Base-by-base conservation (phyloP, 92 coral and sea anemone genomes). In the Meandrina meandrites region DNA sequence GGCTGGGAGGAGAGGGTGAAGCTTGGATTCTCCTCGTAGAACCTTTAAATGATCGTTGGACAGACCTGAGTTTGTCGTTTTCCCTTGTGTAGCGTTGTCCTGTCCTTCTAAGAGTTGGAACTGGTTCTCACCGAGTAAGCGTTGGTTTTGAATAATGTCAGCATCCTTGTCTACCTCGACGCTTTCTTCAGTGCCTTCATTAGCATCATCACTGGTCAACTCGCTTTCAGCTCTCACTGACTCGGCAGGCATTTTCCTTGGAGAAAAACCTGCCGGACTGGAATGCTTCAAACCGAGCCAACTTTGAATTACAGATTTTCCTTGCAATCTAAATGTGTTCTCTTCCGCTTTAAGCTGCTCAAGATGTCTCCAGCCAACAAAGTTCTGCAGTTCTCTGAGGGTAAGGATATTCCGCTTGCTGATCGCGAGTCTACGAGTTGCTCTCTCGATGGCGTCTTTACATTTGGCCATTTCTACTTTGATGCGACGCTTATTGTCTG, bases 161-260 rank as follows among this genome's bases (percentile, higher is more conserved):
- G 93, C 92, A 64, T 95, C 98, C 32, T 86, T 88, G 81, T 95
- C 96, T 19, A 95, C 94, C 27, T 88, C 93, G 24, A 95, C 90
- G 13, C 77, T 86, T 16, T 85, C 87, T 62, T 87, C 92, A 19
- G 36, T 69, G 18, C 21, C 86, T 16, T 77, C 91, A 71, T 78
- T 51, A 0, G 47, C 35, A 60, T 77, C 93, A 22, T 81, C 88
- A 27, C 22, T n/a, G 31, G 67, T 24, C 22, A 60, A 22, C 45
- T 58, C 69, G 22, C 17, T 47, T 54, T 51, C 57, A 17, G 31
- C 11, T 21, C 12, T 58, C 24, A 51, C 27, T 47, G 75, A 32
- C 37, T 73, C 80, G 5, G 51, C 35, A 21, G 72, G 84, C 40
- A 4, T 42, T 4, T 18, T 13, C 79, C 68, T 21, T 5, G 67